Conservation (phyloP, 1,140 invertebrate species). For the Bombus consobrinus region DNA sequence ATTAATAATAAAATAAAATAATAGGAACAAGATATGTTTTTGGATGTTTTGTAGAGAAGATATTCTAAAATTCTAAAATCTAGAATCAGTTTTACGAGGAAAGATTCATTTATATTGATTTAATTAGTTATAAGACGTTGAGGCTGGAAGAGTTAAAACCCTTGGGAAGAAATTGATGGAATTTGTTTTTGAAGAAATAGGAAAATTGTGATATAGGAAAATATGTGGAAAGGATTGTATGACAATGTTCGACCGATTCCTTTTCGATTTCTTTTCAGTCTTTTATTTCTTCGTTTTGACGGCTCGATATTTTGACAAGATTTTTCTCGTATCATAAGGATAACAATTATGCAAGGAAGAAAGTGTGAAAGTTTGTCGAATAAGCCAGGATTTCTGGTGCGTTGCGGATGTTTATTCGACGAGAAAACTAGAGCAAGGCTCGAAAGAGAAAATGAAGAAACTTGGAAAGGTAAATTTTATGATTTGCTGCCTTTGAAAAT, state of each 20-base stretch:
- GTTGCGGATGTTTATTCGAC: not conserved
- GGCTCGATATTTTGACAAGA: not conserved
- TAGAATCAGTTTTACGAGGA: no score
- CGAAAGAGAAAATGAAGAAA: conserved; percentile 5
- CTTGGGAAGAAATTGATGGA: no score
- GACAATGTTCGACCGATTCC: not conserved
- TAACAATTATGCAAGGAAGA: not conserved
- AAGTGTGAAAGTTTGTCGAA: no score
- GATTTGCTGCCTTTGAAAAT: not conserved
- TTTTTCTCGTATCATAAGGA: no score
- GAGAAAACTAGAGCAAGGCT: conserved; percentile 2
- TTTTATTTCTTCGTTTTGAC: not conserved
- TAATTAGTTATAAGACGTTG: no score
- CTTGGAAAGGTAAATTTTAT: not conserved
- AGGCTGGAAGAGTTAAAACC: no score
- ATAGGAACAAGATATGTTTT: not conserved
- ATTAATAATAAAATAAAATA: not conserved
- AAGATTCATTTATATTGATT: no score
- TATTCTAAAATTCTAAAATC: not conserved
- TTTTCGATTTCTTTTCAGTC: not conserved
- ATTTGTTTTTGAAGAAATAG: not conserved
- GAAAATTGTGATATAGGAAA: not conserved
- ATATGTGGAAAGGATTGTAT: not conserved
- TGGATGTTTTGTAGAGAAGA: not conserved
- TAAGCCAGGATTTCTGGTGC: not conserved